Conservation (phyloP, 1,140 invertebrate genomes). For the Sinella curviseta region DNA sequence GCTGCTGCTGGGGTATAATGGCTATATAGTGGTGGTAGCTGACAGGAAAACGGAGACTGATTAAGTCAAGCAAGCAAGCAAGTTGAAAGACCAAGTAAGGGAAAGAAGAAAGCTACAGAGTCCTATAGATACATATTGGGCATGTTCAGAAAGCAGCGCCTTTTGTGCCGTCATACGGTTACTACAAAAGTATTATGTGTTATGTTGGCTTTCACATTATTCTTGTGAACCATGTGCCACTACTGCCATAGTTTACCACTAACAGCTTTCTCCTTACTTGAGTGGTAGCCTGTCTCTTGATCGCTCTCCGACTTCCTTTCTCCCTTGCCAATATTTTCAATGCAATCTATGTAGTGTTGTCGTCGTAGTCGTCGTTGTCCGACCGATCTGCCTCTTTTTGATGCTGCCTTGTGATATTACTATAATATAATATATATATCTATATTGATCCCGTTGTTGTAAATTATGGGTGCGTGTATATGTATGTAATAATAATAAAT, state of each 20-base stretch:
- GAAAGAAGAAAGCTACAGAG: not conserved
- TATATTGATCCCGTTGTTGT: not conserved
- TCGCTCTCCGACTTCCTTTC: not conserved
- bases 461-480: not conserved
- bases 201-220: slow-evolving; percentile 20
- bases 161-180: not conserved
- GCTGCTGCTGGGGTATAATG: not conserved
- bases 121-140: not conserved
- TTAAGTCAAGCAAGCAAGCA: slow-evolving; percentile 16
- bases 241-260: slow-evolving; percentile 19
- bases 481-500: not conserved
- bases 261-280: slow-evolving; percentile 11
- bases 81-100: slow-evolving; percentile 17
- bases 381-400: not conserved
- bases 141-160: not conserved
- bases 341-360: not conserved
- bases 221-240: not conserved
- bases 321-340: not conserved
- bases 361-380: not conserved
- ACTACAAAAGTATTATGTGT: not conserved
- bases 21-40: not conserved
- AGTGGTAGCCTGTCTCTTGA: slow-evolving; percentile 12
- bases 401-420: not conserved
- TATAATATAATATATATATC: not conserved
- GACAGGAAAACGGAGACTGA: slow-evolving; percentile 11